Percentiles rank a stretch among this genome's conserved stretches.
Evolutionary conservation across 2,797 vertebrate genomes (phyloP).

Genomic region (Odontamblyopus rebecca): DNA sequence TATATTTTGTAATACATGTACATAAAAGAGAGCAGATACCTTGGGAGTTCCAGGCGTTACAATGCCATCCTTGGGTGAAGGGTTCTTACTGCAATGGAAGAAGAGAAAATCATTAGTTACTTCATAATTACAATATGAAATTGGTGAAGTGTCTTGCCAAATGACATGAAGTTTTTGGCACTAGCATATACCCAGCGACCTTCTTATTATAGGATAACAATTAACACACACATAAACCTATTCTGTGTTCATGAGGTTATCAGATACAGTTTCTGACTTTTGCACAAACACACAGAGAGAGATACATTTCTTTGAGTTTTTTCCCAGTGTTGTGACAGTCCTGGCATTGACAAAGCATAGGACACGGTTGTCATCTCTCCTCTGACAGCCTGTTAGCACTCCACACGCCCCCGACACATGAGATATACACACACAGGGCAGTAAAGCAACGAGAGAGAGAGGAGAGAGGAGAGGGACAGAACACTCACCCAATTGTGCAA

Average conservation of each 20-base stretch:
- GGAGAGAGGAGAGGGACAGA: slow-evolving; percentile 16
- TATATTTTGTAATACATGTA: neutral
- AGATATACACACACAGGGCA: slow-evolving; percentile 26
- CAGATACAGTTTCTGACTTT: slow-evolving; percentile 10
- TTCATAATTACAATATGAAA: neutral
- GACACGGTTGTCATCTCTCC: slow-evolving; percentile 68
- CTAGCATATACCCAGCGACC: neutral
- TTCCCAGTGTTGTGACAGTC: slow-evolving; percentile 62
- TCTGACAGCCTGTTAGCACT: slow-evolving; percentile 64
- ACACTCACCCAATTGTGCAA: slow-evolving; percentile 49
- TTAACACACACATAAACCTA: neutral
- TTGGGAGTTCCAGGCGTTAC: slow-evolving; percentile 92
- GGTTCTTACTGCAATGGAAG: slow-evolving; percentile 87
- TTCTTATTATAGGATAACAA: neutral
- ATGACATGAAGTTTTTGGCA: neutral
- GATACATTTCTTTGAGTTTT: slow-evolving; percentile 44
- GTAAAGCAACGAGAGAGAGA: slow-evolving; percentile 6
- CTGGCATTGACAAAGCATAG: slow-evolving; percentile 50
- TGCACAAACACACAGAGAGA: slow-evolving; percentile 26
- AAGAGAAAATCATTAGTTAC: slow-evolving; percentile 29
- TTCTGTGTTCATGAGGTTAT: neutral
- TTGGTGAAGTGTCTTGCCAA: neutral
- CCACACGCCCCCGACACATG: slow-evolving; percentile 32
- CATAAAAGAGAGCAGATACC: slow-evolving; percentile 75
- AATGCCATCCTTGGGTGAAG: slow-evolving; percentile 87